These are phyloP conservation scores for Stenodema calcarata DNA, from an alignment of 2,888 invertebrate species.

Conservation along the genomic window DNA sequence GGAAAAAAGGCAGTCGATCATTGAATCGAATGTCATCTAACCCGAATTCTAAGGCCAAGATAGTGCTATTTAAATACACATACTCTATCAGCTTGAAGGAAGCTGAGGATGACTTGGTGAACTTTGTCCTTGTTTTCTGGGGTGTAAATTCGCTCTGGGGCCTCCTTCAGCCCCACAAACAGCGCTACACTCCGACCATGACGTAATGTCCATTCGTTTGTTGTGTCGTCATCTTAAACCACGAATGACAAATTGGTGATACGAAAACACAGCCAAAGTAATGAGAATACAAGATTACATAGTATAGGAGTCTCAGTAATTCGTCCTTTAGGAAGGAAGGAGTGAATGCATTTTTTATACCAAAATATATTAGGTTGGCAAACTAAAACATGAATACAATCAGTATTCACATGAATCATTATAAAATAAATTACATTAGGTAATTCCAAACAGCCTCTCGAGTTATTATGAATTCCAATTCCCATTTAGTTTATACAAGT, in stretches of 20 bases:
- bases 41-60: too few relatives aligned
- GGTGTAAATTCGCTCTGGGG: slow-evolving; percentile 72
- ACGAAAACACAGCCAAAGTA: not conserved
- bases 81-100: slow-evolving; percentile 76
- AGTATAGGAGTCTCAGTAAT: too few relatives aligned
- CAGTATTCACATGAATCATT: too few relatives aligned
- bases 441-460: too few relatives aligned
- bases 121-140: slow-evolving; percentile 73
- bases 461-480: too few relatives aligned
- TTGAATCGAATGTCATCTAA: too few relatives aligned
- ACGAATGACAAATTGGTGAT: not conserved
- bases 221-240: slow-evolving; percentile 67
- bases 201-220: slow-evolving; percentile 73
- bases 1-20: not conserved
- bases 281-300: not conserved
- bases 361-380: too few relatives aligned
- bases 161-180: slow-evolving; percentile 86
- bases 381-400: too few relatives aligned
- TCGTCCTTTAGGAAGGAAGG: too few relatives aligned
- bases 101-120: slow-evolving; percentile 68
- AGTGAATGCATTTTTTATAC: too few relatives aligned
- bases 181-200: slow-evolving; percentile 87
- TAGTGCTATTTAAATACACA: not conserved
- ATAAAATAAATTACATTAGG: too few relatives aligned
- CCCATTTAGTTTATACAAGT: too few relatives aligned